Evolutionary conservation across 2,888 invertebrate species (phyloP), one percentile per base, ranked within the genome.

Genomic region (Eupithecia insigniata): DNA sequence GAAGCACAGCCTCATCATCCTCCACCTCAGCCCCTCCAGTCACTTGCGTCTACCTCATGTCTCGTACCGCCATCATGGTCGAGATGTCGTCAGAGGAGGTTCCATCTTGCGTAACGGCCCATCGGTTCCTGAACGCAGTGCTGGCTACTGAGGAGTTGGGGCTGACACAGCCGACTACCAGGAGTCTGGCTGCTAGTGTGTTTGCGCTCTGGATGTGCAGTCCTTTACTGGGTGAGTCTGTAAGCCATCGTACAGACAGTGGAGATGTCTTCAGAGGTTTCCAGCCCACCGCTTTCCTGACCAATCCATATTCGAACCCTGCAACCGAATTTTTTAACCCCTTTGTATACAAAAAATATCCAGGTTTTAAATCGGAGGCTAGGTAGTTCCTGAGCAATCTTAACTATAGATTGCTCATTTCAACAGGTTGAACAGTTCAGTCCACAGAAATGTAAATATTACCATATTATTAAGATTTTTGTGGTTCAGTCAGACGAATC

Each of bases 191-290:
- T n/a, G 96, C 96, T 69, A 97, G 97, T 87, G 96, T 98, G 10
- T 99, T 99, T 86, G 97, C 98, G 0, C 91, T 99, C 77, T 99
- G 99, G 99, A 97, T 99, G 96, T 97, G 97, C 80, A 99, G 99
- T 81, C 97, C 98, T 2, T 95, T 98, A 71, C 91, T 99, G 85
- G 97, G 97, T 97, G 85, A 86, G 86, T 61, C 26, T 12, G 14
- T 0, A n/a, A 62, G n/a, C 32, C 36, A 36, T 12, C 36, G 12
- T 10, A n/a, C n/a, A n/a, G n/a, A n/a, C n/a, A 10, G n/a, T 34
- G 34, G 5, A 34, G 62, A 30, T 39, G 30, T 68, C 67, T 36
- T 36, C 16, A 0, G 94, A 94, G 93, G 67, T 90, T 92, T 0
- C 92, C 92, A 0, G 91, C 92, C 0, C n/a, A 8, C 43, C 18